These are phyloP conservation scores for Mesopsocus fuscifrons DNA, from an alignment of 2,888 invertebrate species.

Conservation along the genomic window DNA sequence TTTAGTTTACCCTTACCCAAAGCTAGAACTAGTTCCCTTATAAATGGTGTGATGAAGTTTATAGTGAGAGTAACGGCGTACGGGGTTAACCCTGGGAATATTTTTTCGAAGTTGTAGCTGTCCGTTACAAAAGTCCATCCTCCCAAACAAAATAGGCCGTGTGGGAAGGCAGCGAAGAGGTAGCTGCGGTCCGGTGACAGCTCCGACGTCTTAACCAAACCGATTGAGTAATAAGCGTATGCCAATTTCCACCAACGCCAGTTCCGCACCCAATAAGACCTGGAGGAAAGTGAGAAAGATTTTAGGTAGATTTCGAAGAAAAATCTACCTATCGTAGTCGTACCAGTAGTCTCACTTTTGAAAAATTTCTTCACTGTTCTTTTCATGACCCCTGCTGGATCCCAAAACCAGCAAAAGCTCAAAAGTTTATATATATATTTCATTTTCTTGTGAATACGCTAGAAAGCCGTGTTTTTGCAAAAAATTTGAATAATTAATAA, in stretches of 20 bases:
- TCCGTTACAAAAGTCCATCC: conserved; percentile 60
- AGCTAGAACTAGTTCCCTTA: conserved; percentile 43
- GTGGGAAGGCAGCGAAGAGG: conserved; percentile 74
- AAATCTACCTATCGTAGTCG: too few species aligned
- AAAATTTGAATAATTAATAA: too few species aligned
- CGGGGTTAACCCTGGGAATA: conserved; percentile 42
- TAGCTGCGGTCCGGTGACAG: conserved; percentile 65
- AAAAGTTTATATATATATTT: too few species aligned
- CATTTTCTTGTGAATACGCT: too few species aligned
- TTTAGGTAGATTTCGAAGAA: too few species aligned
- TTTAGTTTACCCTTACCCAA: too few species aligned
- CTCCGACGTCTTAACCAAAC: conserved; percentile 62
- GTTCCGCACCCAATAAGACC: conserved; percentile 39
- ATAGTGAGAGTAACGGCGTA: conserved; percentile 47
- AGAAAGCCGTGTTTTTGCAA: too few species aligned
- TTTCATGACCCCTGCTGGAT: too few species aligned
- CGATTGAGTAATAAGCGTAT: conserved; percentile 69
- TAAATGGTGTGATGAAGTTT: conserved; percentile 51
- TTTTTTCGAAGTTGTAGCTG: conserved; percentile 29
- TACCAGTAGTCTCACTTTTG: too few species aligned
- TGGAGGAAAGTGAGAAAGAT: too few species aligned
- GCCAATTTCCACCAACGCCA: conserved; percentile 53
- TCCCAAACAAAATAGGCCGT: conserved; percentile 71
- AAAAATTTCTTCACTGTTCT: too few species aligned
- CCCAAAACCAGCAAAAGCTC: too few species aligned